A percentile compares a stretch with the other conserved stretches of the same genome.
phyloP scores from a whole-genome alignment of 2,113 vertebrate genomes.

The Turnix velox region DNA sequence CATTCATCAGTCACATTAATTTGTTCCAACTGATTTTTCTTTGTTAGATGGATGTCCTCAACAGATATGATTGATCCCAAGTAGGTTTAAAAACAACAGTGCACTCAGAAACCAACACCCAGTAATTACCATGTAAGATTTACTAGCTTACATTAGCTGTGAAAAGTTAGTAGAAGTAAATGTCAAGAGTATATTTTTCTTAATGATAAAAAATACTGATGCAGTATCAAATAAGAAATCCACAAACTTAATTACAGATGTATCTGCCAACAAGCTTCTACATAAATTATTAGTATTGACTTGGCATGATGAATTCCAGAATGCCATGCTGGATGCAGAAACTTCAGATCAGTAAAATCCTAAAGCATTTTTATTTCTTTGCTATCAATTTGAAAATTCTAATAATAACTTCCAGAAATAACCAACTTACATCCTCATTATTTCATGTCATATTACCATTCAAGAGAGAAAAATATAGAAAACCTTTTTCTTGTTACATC shows the following conservation, averaged over 20 bases:
- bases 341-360: neutral
- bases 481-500: neutral
- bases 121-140: neutral
- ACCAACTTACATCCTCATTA: neutral
- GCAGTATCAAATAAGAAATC: neutral
- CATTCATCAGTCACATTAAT: neutral
- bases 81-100: neutral
- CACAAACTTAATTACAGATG: neutral
- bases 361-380: neutral
- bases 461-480: neutral
- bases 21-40: neutral
- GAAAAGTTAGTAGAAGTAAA: neutral
- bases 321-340: neutral
- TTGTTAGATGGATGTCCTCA: neutral
- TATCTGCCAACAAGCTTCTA: neutral
- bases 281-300: neutral
- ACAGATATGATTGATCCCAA: accelerated
- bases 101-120: neutral
- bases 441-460: neutral
- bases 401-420: neutral
- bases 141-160: neutral
- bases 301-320: neutral
- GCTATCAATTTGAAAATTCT: neutral
- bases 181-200: neutral
- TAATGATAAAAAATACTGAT: constrained; percentile 12